Evolutionary conservation across 2,797 vertebrate species (phyloP), one percentile per base, ranked within the genome.

Genomic region (Xerus rutilus): DNA sequence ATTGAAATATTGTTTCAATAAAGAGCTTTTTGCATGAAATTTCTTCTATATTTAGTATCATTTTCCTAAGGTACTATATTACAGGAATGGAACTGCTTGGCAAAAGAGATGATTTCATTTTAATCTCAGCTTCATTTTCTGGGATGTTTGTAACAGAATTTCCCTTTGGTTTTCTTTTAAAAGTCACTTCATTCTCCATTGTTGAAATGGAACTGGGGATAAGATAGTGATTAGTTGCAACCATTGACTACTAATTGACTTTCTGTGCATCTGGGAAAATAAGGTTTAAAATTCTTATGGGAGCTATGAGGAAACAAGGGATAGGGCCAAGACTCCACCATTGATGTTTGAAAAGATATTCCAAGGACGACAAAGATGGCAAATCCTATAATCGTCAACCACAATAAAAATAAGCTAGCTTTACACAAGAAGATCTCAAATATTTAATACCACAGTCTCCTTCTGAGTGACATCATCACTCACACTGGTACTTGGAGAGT

Each of bases 141-240:
- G 64, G 20, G 43, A 17, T 94, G 64, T 84, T 73, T 5, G 20
- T 86, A 70, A 89, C 13, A 94, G 23, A 79, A 67, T 74, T 94
- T 91, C 62, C 52, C 35, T 92, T 92, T 76, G 17, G 18, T 93
- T 20, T 67, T 77, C 74, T 95, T 92, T 90, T 76, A 79, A 81
- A 97, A 70, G 54, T 89, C 23, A 7, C 54, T 89, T 93, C n/a
- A 17, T 74, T 91, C 69, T 89, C 52, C 54, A 47, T 35, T 79
- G 82, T 47, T 23, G 39, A 96, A 74, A 93, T 79, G 0, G 1
- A 96, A 82, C 28, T 90, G 39, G 62, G 35, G 54, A 70, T 92
- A 65, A 67, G 20, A 54, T 59, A 82, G 28, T 77, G 89, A 93
- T 95, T 92, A 86, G 73, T 67, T 39, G 52, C 64, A 86, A 88